Conservation (phyloP, 64 coral and sea anemone species). For the Stylophora pistillata region DNA sequence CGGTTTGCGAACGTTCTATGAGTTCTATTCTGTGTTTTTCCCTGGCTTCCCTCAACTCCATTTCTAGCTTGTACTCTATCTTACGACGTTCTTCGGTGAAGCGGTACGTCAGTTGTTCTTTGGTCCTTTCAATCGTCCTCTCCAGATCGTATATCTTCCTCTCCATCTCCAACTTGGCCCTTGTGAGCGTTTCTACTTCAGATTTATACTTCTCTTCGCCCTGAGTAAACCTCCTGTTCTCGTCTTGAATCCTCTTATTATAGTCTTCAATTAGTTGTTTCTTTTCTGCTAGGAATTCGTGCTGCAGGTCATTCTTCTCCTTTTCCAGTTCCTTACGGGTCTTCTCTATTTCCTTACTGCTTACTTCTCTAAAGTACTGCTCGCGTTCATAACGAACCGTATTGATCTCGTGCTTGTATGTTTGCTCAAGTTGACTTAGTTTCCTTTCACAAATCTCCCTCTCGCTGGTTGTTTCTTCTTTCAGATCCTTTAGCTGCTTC, state of each 20-base stretch:
- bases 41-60: background rate
- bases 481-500: slow-evolving; percentile 27
- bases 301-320: slow-evolving; percentile 20
- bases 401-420: slow-evolving; percentile 36
- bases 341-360: slow-evolving; percentile 22
- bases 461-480: slow-evolving; percentile 21
- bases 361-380: slow-evolving; percentile 18
- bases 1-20: slow-evolving; percentile 9
- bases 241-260: slow-evolving; percentile 19
- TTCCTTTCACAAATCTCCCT: slow-evolving; percentile 34
- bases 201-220: background rate
- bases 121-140: slow-evolving; percentile 10
- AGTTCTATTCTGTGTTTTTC: slow-evolving; percentile 33
- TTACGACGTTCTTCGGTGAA: slow-evolving; percentile 39
- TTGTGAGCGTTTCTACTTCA: background rate
- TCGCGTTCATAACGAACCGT: slow-evolving; percentile 27
- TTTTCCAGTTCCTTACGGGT: slow-evolving; percentile 32
- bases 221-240: background rate
- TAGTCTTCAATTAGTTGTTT: slow-evolving; percentile 33
- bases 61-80: slow-evolving; percentile 25
- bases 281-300: background rate
- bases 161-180: slow-evolving; percentile 14
- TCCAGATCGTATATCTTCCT: slow-evolving; percentile 4
- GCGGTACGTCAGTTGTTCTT: slow-evolving; percentile 26
- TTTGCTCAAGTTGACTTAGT: slow-evolving; percentile 25